Evolutionary conservation across 2,888 invertebrate species (phyloP).

Genomic region (Nowickia ferox): DNA sequence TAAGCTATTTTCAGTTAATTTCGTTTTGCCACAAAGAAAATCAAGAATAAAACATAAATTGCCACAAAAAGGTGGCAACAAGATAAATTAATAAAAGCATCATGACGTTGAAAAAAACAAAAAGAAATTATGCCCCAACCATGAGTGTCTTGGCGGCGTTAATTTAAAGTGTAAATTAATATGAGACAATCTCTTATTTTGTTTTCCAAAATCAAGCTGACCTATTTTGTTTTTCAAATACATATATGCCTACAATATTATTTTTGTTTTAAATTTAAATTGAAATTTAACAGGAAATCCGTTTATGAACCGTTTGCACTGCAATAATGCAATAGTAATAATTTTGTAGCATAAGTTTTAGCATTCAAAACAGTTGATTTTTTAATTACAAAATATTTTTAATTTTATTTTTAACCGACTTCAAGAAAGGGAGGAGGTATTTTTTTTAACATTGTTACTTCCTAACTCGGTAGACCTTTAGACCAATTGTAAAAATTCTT

Average conservation of each 20-base stretch:
- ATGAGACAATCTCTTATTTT: neutral
- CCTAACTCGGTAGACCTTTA: too few species aligned
- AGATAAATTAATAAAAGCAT: slow-evolving; percentile 63
- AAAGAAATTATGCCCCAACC: slow-evolving; percentile 9
- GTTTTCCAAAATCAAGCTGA: slow-evolving; percentile 19
- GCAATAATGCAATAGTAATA: slow-evolving; percentile 15
- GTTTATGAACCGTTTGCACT: slow-evolving; percentile 59
- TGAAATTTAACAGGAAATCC: slow-evolving; percentile 64
- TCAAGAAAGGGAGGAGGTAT: too few species aligned
- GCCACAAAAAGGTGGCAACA: slow-evolving; percentile 66
- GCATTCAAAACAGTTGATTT: neutral
- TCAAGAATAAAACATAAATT: slow-evolving; percentile 33
- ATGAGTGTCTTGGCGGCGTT: slow-evolving; percentile 15
- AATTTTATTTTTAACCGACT: neutral
- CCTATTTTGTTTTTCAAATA: slow-evolving; percentile 39
- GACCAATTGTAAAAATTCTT: too few species aligned
- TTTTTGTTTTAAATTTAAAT: slow-evolving; percentile 35
- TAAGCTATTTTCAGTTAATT: slow-evolving; percentile 62
- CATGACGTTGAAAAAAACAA: slow-evolving; percentile 1
- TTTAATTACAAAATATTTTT: slow-evolving; percentile 24
- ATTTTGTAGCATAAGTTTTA: slow-evolving; percentile 16
- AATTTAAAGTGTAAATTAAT: slow-evolving; percentile 6
- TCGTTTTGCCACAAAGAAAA: slow-evolving; percentile 53
- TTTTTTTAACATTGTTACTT: too few species aligned
- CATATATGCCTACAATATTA: neutral